Conservation (phyloP, 2,797 vertebrate genomes). For the Simalia tracyae region DNA sequence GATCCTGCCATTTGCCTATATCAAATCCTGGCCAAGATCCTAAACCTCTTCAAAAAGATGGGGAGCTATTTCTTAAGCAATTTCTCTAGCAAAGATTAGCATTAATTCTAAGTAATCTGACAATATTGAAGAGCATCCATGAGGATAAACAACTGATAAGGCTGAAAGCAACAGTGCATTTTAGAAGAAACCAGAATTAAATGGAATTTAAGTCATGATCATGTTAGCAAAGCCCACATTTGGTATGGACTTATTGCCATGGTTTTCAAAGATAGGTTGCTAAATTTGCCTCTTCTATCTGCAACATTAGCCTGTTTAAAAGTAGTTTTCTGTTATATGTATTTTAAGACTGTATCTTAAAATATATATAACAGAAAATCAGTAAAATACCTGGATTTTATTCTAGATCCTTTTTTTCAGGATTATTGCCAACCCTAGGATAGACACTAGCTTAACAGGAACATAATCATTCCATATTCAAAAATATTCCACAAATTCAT, state of each 20-base stretch:
- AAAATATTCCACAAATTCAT: neutral
- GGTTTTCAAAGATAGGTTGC: neutral
- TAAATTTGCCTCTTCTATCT: neutral
- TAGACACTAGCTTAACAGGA: neutral
- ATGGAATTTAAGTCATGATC: neutral
- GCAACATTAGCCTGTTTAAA: neutral
- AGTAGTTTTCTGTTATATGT: too few relatives aligned
- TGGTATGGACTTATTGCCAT: neutral
- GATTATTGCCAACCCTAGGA: neutral
- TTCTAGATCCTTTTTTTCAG: neutral
- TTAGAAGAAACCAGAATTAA: neutral
- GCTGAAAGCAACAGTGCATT: neutral
- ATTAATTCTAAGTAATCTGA: neutral
- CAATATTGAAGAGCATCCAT: too few relatives aligned
- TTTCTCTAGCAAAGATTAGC: conserved; percentile 6
- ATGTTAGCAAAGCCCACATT: neutral
- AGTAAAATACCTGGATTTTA: neutral
- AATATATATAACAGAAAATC: neutral
- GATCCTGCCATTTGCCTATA: too few relatives aligned
- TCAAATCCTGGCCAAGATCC: too few relatives aligned
- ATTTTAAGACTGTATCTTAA: too few relatives aligned
- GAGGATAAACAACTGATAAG: neutral
- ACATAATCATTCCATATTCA: neutral
- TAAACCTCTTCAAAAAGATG: neutral
- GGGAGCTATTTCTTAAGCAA: neutral